Evolutionary conservation across 2,113 vertebrate species (phyloP).

Genomic region (Gnathonemus longibarbis): DNA sequence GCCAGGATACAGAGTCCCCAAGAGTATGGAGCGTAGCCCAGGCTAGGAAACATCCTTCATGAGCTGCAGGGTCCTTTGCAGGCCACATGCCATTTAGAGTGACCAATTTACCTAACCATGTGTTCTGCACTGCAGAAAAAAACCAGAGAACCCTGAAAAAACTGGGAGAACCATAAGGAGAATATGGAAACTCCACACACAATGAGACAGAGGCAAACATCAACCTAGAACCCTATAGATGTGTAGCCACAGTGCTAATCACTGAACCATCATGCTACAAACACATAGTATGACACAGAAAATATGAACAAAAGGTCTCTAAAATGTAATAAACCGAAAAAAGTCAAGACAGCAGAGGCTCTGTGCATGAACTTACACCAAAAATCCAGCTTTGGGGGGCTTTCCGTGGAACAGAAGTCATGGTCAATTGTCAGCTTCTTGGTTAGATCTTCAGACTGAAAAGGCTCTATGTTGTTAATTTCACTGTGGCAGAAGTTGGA

Average conservation of each 20-base stretch:
- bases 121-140: not conserved
- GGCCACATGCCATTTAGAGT: not conserved
- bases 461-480: slow-evolving; percentile 13
- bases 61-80: not conserved
- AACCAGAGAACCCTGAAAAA: not conserved
- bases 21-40: not conserved
- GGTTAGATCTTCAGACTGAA: slow-evolving; percentile 29
- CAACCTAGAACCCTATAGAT: not conserved
- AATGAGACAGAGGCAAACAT: not conserved
- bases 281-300: not conserved
- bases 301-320: not conserved
- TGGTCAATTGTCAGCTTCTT: slow-evolving; percentile 72
- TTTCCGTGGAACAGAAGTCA: slow-evolving; percentile 64
- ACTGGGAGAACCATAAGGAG: not conserved
- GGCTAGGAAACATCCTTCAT: not conserved
- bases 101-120: not conserved
- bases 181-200: not conserved
- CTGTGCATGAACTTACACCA: slow-evolving; percentile 75
- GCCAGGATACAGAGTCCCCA: not conserved
- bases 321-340: not conserved
- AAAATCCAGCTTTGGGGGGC: slow-evolving; percentile 74
- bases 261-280: not conserved
- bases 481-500: slow-evolving; percentile 1
- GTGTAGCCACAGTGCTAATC: not conserved
- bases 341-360: not conserved